Evolutionary conservation across 2,797 vertebrate genomes (phyloP).

Genomic region (Zenarchopterus dispar): DNA sequence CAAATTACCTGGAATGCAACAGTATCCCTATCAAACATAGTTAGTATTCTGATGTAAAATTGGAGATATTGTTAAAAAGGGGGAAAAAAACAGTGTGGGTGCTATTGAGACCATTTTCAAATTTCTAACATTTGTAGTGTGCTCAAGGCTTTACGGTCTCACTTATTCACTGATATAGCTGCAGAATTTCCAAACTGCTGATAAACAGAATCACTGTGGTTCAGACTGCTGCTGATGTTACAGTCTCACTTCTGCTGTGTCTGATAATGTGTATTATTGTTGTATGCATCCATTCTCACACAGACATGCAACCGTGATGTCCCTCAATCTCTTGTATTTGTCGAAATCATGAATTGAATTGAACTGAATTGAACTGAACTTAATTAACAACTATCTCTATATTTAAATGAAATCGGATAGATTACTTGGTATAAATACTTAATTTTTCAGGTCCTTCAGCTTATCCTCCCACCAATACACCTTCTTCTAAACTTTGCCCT

Average conservation of each 20-base stretch:
- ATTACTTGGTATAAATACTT: too few relatives aligned
- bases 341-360: not conserved
- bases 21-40: not conserved
- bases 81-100: not conserved
- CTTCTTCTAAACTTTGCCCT: slow-evolving; percentile 12
- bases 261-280: not conserved
- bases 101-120: not conserved
- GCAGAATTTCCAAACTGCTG: slow-evolving; percentile 9
- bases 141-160: not conserved
- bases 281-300: not conserved
- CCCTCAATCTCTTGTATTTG: not conserved
- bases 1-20: not conserved
- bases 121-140: not conserved
- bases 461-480: too few relatives aligned
- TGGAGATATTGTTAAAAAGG: too few relatives aligned
- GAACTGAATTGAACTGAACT: too few relatives aligned
- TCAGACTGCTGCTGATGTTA: slow-evolving; percentile 20
- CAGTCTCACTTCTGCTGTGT: slow-evolving; percentile 30
- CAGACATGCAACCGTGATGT: not conserved
- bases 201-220: slow-evolving; percentile 7
- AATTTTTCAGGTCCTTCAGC: too few relatives aligned
- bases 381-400: too few relatives aligned
- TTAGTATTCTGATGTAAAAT: not conserved
- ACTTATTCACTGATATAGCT: not conserved
- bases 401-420: too few relatives aligned